A percentile compares a stretch with the other conserved stretches of the same genome.
phyloP scores from a whole-genome alignment of 1,140 invertebrate species.

The Meloidogyne exigua region DNA sequence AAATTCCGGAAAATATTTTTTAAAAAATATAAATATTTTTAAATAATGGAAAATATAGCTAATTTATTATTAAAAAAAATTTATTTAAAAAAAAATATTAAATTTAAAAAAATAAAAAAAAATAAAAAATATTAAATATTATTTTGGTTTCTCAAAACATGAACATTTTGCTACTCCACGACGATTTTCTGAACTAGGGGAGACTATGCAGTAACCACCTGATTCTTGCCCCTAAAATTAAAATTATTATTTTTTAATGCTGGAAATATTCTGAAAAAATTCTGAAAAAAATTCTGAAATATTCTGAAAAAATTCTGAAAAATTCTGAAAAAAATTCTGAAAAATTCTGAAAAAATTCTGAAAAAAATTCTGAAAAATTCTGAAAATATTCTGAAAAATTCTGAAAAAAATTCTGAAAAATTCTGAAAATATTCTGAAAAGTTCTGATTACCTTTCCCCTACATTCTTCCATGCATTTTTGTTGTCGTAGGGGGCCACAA shows the following conservation, averaged over 20 bases:
- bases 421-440: not conserved
- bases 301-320: not conserved
- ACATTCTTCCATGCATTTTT: not conserved
- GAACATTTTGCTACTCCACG: not conserved
- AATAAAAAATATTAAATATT: not conserved
- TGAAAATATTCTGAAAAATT: not conserved
- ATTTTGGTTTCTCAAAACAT: conserved; percentile 18
- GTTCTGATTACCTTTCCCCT: not conserved
- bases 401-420: not conserved
- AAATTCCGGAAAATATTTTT: not conserved
- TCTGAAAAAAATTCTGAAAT: not conserved
- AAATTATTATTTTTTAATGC: not conserved
- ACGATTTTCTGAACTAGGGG: conserved; percentile 2
- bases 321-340: too few species aligned
- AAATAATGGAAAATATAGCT: not conserved
- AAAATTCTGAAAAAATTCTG: too few species aligned
- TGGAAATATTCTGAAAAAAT: too few species aligned
- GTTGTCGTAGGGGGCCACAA: not conserved
- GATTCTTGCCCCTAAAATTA: conserved; percentile 13
- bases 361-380: not conserved
- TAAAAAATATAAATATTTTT: not conserved
- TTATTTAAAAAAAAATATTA: too few species aligned
- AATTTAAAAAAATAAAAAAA: too few species aligned
- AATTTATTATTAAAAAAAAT: not conserved
- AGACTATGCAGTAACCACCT: conserved; percentile 2